Conservation (phyloP, 2,888 invertebrate species). For the Drosophila fulvimacula region DNA sequence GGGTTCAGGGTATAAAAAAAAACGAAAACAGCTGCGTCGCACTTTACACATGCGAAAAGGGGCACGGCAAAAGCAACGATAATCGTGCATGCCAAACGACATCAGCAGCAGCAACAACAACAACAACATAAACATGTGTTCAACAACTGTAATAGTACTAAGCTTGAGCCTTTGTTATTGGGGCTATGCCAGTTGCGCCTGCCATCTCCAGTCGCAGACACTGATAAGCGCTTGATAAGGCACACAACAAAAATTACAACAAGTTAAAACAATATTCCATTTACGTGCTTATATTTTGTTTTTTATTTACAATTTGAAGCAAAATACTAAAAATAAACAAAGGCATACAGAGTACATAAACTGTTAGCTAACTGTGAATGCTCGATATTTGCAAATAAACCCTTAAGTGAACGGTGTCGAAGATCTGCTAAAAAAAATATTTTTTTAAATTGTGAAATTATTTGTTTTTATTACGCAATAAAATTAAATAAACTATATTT, state of each 20-base stretch:
- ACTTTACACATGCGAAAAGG: slow-evolving; percentile 52
- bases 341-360: slow-evolving; percentile 9
- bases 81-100: slow-evolving; percentile 9
- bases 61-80: slow-evolving; percentile 51
- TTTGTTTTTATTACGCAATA: too few relatives aligned
- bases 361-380: slow-evolving; percentile 27
- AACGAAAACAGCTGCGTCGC: slow-evolving; percentile 53
- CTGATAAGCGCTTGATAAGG: slow-evolving; percentile 43
- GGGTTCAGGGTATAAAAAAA: too few relatives aligned
- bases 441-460: not conserved
- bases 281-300: not conserved
- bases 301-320: not conserved
- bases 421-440: not conserved
- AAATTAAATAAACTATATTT: too few relatives aligned
- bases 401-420: not conserved
- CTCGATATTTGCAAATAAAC: not conserved
- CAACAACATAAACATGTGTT: slow-evolving; percentile 26
- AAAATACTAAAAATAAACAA: not conserved
- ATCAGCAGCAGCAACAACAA: slow-evolving; percentile 1
- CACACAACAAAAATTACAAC: not conserved
- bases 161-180: slow-evolving; percentile 9
- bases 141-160: slow-evolving; percentile 17
- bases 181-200: not conserved
- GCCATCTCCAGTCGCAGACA: slow-evolving; percentile 16
- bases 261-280: slow-evolving; percentile 3